Evolutionary conservation across 2,888 invertebrate genomes (phyloP), one percentile per base, ranked within the genome.

Genomic region (Panzeria rudis): DNA sequence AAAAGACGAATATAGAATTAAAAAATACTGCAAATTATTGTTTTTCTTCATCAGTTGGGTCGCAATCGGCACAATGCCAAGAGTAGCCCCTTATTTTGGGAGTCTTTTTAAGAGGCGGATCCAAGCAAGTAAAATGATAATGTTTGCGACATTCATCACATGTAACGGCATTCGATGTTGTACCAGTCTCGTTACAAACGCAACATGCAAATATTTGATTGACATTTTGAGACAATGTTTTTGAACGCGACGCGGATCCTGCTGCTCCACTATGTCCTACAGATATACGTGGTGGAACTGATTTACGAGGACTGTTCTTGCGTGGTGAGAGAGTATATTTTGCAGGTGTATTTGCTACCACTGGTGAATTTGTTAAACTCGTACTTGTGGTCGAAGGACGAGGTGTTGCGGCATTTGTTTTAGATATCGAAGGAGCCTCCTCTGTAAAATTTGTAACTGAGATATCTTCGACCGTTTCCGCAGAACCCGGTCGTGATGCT

Each of bases 61-160:
- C 98, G 94, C 98, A 98, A 92, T 97, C 97, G 69, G 97, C 97
- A 93, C 98, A 98, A 92, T 97, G 97, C 98, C 98, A 98, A 15
- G 97, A 97, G 92, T 98, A 98, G 41, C 98, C 98, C 75, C 98
- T 95, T 89, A 96, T 96, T 94, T 98, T 98, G 1, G 98, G 98
- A 83, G 97, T 96, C 92, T 98, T 98, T 93, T 97, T 98, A 15
- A 98, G 94, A 15, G 98, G 98, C 68, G 98, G 98, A 92, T 98
- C 97, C 89, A 98, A 94, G 92, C 98, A 98, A 84, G 95, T 95
- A 92, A 98, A 98, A 93, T 98, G 98, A 93, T 97, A 98, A 89
- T 96, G 95, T 91, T 97, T 96, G 90, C 94, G 94, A 92, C 98
- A 98, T 91, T 97, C 97, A 93, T 98, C 98, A 92, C 98, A 98